These are phyloP conservation scores for Sphaeramia orbicularis DNA, from an alignment of 2,797 vertebrate species.

Conservation along the genomic window DNA sequence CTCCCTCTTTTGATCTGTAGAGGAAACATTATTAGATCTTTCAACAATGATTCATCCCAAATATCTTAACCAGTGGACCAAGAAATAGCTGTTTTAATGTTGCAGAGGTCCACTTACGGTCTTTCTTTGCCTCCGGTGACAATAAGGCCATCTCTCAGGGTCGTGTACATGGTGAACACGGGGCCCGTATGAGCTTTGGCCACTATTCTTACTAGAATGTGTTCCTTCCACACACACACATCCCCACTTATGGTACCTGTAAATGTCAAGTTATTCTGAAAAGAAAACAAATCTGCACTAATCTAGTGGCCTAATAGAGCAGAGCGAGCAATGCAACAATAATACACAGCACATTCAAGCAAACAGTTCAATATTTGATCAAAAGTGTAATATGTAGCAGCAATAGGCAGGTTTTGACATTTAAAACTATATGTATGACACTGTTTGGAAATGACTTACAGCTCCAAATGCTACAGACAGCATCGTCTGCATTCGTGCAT, in stretches of 20 bases:
- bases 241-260: slow-evolving; percentile 96
- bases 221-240: slow-evolving; percentile 96
- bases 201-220: slow-evolving; percentile 94
- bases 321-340: slow-evolving; percentile 73
- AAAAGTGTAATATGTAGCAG: too few species aligned
- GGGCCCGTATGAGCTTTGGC: slow-evolving; percentile 96
- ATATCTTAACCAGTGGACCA: too few species aligned
- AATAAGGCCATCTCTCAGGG: slow-evolving; percentile 94
- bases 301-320: slow-evolving; percentile 88
- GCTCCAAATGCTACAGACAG: slow-evolving; percentile 98
- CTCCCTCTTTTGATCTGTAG: slow-evolving; percentile 90
- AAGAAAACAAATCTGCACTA: slow-evolving; percentile 72
- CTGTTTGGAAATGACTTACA: slow-evolving; percentile 80
- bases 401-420: not conserved
- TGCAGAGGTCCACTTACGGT: slow-evolving; percentile 92
- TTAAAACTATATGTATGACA: not conserved
- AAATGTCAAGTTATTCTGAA: slow-evolving; percentile 95
- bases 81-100: too few species aligned
- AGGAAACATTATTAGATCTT: too few species aligned
- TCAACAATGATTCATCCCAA: too few species aligned
- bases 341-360: slow-evolving; percentile 68
- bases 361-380: slow-evolving; percentile 22
- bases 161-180: slow-evolving; percentile 97
- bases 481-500: slow-evolving; percentile 98
- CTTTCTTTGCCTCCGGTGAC: slow-evolving; percentile 97